Evolutionary conservation across 2,113 vertebrate species (phyloP), one percentile per base, ranked within the genome.

Genomic region (Neodontobutis hainanensis): DNA sequence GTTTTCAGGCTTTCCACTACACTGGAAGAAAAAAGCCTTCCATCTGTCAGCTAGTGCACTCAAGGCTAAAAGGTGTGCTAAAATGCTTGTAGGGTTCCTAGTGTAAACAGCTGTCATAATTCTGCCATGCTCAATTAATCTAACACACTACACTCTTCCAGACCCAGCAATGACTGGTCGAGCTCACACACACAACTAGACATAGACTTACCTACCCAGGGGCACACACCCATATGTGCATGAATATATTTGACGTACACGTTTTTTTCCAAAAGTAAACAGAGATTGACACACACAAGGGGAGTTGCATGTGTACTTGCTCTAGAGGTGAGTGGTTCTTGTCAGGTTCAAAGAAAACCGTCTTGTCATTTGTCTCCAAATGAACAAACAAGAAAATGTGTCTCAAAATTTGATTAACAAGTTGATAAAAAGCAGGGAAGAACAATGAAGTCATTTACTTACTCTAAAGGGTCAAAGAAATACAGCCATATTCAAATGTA

Each of bases 41-140:
- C 86, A 89, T 90, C 87, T 91, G 88, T 90, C 89, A 89, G 83
- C 81, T 69, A 65, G 77, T 78, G 82, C 85, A 90, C 89, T 90
- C 88, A 81, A 85, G 88, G 87, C 85, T 92, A 88, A 89, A 89
- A 92, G 90, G 85, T 91, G 88, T 88, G 85, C 83, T 90, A 84
- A 92, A 91, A 92, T 87, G 81, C 85, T 90, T 60, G 64, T 87
- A 85, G 82, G 83, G 82, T 73, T 87, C 76, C 80, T 79, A 84
- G 88, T 90, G 90, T 93, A 93, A 93, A 93, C 91, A 92, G 84
- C 89, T 90, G 90, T 91, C 91, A 92, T 91, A 88, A 91, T 89
- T 90, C 90, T 92, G 91, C 89, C 91, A 90, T 78, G 89, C 84
- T 90, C 89, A 91, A 91, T 91, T 90, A 91, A 91, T 89, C 83